These are phyloP conservation scores for Palythoa grandiflora DNA, from an alignment of 92 coral and sea anemone species.

Conservation along the genomic window DNA sequence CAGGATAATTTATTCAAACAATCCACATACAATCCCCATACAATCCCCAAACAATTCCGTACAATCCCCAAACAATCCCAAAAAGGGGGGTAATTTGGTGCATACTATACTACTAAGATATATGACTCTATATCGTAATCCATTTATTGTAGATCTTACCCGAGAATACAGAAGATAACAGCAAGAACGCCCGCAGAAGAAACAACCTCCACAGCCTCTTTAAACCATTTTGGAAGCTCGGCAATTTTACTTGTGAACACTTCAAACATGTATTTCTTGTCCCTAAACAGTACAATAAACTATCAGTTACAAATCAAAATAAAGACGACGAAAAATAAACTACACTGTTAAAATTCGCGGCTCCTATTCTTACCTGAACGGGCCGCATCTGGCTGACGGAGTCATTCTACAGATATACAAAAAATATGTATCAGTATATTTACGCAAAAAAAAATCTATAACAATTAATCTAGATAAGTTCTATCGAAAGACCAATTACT, in stretches of 20 bases:
- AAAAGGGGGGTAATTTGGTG: too few species aligned
- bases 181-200: constrained; percentile 92
- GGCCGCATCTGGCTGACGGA: constrained; percentile 86
- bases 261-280: constrained; percentile 67
- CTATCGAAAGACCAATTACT: too few species aligned
- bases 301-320: neutral
- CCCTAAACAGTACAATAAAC: constrained; percentile 47
- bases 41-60: too few species aligned
- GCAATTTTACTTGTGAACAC: constrained; percentile 64
- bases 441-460: too few species aligned
- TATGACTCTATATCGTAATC: too few species aligned
- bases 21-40: too few species aligned
- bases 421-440: neutral
- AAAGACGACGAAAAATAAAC: neutral
- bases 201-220: constrained; percentile 61
- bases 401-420: constrained; percentile 61
- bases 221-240: constrained; percentile 68
- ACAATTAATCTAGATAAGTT: too few species aligned
- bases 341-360: neutral
- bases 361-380: constrained; percentile 76
- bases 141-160: constrained; percentile 62
- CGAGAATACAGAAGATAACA: constrained; percentile 85
- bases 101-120: too few species aligned
- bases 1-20: too few species aligned
- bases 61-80: too few species aligned